These are phyloP conservation scores for Agelas oroides DNA, from an alignment of 37 sponge, comb jelly and placozoan species.

Conservation along the genomic window DNA sequence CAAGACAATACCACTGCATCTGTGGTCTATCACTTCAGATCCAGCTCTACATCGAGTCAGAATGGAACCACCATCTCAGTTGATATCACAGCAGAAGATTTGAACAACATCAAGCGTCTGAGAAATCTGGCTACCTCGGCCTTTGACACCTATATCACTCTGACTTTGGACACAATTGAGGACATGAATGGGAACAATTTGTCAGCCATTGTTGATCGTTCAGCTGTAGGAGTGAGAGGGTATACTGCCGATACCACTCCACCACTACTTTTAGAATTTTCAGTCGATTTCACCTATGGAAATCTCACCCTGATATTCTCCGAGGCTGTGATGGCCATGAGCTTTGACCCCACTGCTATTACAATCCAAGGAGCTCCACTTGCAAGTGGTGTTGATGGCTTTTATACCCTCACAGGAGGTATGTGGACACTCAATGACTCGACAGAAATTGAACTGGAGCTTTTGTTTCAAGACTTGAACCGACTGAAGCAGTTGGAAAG, in stretches of 20 bases:
- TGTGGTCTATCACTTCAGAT: conserved; percentile 35
- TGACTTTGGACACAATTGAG: conserved; percentile 35
- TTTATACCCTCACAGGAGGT: conserved; percentile 78
- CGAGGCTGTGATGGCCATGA: conserved; percentile 77
- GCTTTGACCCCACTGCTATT: conserved; percentile 58
- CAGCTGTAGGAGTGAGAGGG: conserved; percentile 22
- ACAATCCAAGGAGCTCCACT: conserved; percentile 34
- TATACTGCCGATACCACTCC: conserved; percentile 83
- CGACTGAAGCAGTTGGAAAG: conserved; percentile 61
- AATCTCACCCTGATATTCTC: conserved; percentile 73
- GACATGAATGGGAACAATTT: conserved; percentile 82
- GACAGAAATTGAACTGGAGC: conserved; percentile 42
- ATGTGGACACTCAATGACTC: conserved; percentile 14
- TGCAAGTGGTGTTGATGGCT: neutral
- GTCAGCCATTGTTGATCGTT: conserved; percentile 15
- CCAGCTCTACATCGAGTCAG: conserved; percentile 43
- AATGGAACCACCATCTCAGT: conserved; percentile 72
- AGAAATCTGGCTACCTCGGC: conserved; percentile 55
- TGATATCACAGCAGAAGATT: conserved; percentile 65
- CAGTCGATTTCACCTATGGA: conserved; percentile 77
- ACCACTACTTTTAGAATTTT: conserved; percentile 66
- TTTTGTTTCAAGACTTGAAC: conserved; percentile 78
- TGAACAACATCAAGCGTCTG: conserved; percentile 71
- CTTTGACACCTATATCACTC: conserved; percentile 65
- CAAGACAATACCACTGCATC: conserved; percentile 59